phyloP scores from a whole-genome alignment of 30 jellyfish, hydroid and myxozoan genomes.

The Hydractinia echinata region DNA sequence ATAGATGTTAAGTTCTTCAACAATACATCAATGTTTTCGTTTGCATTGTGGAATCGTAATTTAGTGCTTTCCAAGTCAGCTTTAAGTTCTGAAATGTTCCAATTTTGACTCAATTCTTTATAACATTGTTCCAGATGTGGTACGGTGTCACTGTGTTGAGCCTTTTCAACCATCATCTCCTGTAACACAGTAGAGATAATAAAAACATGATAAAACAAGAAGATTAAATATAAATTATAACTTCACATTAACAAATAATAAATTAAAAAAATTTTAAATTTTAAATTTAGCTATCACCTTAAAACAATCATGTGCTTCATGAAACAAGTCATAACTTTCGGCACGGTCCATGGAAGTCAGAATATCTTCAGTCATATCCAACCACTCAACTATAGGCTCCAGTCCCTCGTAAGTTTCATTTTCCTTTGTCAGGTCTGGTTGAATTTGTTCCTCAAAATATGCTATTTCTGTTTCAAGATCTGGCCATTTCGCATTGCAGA shows the following conservation, averaged over 20 bases:
- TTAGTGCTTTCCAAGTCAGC: conserved; percentile 51
- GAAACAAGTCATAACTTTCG: conserved; percentile 52
- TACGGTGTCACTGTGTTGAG: conserved; percentile 36
- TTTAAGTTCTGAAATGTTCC: conserved; percentile 72
- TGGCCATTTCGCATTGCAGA: conserved; percentile 39
- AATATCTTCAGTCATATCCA: conserved; percentile 72
- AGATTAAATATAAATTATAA: not conserved
- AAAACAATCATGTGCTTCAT: conserved; percentile 77
- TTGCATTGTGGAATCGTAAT: conserved; percentile 38
- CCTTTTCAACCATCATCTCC: conserved; percentile 68
- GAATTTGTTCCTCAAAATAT: conserved; percentile 64
- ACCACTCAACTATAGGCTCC: conserved; percentile 77
- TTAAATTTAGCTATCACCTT: no score
- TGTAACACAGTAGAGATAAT: not conserved
- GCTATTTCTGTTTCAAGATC: conserved; percentile 47
- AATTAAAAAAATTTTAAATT: not conserved
- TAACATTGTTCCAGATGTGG: conserved; percentile 40
- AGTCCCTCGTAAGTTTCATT: conserved; percentile 73
- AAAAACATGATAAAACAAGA: not conserved
- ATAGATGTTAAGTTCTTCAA: conserved; percentile 36
- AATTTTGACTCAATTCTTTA: conserved; percentile 37
- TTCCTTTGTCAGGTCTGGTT: conserved; percentile 59
- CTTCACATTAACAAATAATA: not conserved
- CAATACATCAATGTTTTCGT: conserved; percentile 35
- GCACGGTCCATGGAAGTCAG: conserved; percentile 53